Evolutionary conservation across 1,140 invertebrate species (phyloP).

Genomic region (Tachypleus tridentatus): DNA sequence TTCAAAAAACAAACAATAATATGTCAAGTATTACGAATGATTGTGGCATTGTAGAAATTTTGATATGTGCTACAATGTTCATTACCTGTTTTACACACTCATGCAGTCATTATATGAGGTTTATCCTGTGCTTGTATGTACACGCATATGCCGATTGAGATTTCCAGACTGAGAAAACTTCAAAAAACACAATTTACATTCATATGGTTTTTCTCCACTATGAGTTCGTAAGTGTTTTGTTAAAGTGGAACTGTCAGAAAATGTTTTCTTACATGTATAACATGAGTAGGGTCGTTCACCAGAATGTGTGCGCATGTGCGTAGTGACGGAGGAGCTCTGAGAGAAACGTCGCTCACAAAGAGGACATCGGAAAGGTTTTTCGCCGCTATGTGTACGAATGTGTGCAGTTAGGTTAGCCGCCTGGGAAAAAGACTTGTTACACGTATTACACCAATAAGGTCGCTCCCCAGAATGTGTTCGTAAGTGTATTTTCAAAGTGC

Average conservation of each 20-base stretch:
- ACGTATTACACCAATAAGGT: conserved; percentile 58
- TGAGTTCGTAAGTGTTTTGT: conserved; percentile 86
- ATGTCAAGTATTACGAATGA: too few relatives aligned
- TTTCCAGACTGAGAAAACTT: conserved; percentile 97
- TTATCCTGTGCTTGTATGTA: conserved; percentile 45
- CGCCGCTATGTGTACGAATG: conserved; percentile 45
- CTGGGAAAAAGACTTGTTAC: conserved; percentile 52
- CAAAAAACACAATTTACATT: conserved; percentile 76
- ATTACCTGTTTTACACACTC: too few relatives aligned
- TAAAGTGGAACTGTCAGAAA: conserved; percentile 64
- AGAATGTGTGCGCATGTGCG: conserved; percentile 55
- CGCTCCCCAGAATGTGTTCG: conserved; percentile 92
- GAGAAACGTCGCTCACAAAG: conserved; percentile 81
- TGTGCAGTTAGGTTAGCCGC: conserved; percentile 55
- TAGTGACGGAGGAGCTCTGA: conserved; percentile 53
- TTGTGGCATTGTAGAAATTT: too few relatives aligned
- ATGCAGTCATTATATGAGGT: too few relatives aligned
- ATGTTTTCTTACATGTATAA: conserved; percentile 47
- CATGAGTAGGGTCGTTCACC: conserved; percentile 48
- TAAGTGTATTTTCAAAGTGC: conserved; percentile 91
- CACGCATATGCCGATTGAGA: conserved; percentile 96
- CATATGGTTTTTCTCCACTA: conserved; percentile 84
- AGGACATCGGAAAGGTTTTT: conserved; percentile 80
- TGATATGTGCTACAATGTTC: too few relatives aligned
- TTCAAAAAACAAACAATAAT: too few relatives aligned